Percentiles rank a stretch among this genome's conserved stretches.
phyloP scores from a whole-genome alignment of 2,113 vertebrate genomes.

The Malurus melanocephalus region DNA sequence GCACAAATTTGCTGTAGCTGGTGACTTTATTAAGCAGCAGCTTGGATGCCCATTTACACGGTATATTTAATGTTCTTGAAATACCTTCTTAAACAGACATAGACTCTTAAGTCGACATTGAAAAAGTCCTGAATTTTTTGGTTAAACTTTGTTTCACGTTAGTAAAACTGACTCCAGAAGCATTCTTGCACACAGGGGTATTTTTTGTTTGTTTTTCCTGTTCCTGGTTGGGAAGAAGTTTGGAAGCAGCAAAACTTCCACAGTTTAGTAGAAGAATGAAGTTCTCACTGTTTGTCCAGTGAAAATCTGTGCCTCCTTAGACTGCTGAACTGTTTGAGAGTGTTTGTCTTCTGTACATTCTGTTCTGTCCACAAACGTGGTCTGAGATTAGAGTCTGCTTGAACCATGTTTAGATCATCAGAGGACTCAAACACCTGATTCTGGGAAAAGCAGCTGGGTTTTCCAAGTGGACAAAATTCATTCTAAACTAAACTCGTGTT shows the following conservation, averaged over 20 bases:
- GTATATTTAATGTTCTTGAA: neutral
- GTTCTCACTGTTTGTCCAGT: neutral
- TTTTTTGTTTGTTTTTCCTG: neutral
- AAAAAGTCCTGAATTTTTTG: neutral
- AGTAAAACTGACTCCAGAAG: too few relatives aligned
- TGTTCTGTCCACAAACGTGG: neutral
- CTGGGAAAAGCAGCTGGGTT: neutral
- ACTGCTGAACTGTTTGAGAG: neutral
- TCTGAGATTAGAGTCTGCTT: neutral
- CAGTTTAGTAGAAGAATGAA: neutral
- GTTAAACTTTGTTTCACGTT: neutral
- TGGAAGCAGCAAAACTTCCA: neutral
- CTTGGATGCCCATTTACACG: neutral
- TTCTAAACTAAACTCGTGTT: neutral
- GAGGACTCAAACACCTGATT: neutral
- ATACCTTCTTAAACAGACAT: neutral
- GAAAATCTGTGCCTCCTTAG: too few relatives aligned
- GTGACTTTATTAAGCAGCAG: neutral
- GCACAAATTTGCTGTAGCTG: neutral
- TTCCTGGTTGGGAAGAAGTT: rapidly evolving
- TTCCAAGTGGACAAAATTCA: neutral
- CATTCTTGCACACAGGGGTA: rapidly evolving
- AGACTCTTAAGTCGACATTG: neutral
- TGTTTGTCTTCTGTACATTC: neutral
- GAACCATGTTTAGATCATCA: neutral